Base-by-base conservation (phyloP, 92 coral and sea anemone species). In the Zoanthus gigantus region DNA sequence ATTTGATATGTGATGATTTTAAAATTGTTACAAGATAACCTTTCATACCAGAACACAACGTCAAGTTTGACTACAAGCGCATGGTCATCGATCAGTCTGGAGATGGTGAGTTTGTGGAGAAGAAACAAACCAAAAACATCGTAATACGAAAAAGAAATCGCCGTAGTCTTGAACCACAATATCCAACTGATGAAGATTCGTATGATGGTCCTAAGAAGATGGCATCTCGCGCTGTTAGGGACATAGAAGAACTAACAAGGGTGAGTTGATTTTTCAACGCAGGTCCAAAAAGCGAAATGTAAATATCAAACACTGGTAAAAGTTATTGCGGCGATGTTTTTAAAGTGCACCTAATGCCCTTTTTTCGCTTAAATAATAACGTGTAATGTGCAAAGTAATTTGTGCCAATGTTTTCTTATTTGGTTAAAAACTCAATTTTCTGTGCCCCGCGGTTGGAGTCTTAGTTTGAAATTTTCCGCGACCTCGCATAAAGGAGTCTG, bases 31-130 rank as follows among this genome's bases (percentile, higher is more conserved):
- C 58, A 53, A 53, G 58, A 53, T 53, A 53, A 53, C 6, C 6
- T 66, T 66, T 66, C 2, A 18, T 23, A 10, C 42, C 57, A 87
- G 96, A 69, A 68, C 88, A 93, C 71, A 91, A 84, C 47, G 90
- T 87, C 83, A 97, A 95, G 90, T 95, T 97, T 79, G 99, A 97
- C 57, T 97, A 97, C 84, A 95, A 95, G 45, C 95, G 99, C 16
- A 95, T 95, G 98, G 94, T 94, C 1, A 97, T 97, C 83, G 99
- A 97, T 57, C 98, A 97, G 78, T 95, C 95, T 9, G 99, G 99
- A 18, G 99, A 97, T 61, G 99, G 99, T 3, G 99, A 97, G 83
- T 97, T 97, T 68, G 94, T 97, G 52, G 92, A 90, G 48, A 89
- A 90, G 63, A 81, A 83, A 71, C 78, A 73, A 17, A 84, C 85